phyloP scores from a whole-genome alignment of 2,797 vertebrate species.

The Rallus crepitans region DNA sequence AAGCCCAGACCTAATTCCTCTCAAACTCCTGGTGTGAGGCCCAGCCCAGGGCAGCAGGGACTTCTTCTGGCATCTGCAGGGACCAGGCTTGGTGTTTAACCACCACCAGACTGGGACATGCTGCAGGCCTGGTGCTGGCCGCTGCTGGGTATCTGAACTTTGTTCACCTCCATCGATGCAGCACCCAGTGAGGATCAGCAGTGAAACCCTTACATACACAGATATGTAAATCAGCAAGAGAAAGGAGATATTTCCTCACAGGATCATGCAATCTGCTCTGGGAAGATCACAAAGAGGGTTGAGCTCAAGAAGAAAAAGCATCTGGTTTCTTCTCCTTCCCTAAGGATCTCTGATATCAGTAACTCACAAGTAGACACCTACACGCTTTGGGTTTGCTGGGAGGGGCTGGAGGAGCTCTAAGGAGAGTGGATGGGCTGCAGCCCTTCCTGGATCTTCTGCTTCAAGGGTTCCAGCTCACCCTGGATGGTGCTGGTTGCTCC shows the following conservation, averaged over 20 bases:
- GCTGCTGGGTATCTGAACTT: rapidly evolving
- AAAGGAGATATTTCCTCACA: neutral
- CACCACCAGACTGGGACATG: neutral
- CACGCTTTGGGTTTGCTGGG: neutral
- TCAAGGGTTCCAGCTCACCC: neutral
- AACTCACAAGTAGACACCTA: neutral
- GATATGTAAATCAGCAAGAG: neutral
- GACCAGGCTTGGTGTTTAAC: neutral
- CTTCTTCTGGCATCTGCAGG: neutral
- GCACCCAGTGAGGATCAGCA: neutral
- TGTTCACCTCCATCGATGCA: neutral
- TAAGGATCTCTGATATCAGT: neutral
- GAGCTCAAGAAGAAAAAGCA: neutral
- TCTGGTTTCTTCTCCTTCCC: neutral
- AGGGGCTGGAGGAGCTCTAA: neutral
- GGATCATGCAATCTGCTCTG: neutral
- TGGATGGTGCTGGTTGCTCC: neutral
- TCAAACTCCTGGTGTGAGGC: neutral
- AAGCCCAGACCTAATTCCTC: neutral
- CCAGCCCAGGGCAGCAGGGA: neutral
- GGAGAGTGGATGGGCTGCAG: neutral
- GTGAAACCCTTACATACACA: neutral
- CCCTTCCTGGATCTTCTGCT: too few species aligned
- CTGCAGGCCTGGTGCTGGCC: neutral
- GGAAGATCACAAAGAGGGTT: neutral